Evolutionary conservation across 1,140 invertebrate genomes (phyloP), one percentile per base, ranked within the genome.

Genomic region (Apis cerana): DNA sequence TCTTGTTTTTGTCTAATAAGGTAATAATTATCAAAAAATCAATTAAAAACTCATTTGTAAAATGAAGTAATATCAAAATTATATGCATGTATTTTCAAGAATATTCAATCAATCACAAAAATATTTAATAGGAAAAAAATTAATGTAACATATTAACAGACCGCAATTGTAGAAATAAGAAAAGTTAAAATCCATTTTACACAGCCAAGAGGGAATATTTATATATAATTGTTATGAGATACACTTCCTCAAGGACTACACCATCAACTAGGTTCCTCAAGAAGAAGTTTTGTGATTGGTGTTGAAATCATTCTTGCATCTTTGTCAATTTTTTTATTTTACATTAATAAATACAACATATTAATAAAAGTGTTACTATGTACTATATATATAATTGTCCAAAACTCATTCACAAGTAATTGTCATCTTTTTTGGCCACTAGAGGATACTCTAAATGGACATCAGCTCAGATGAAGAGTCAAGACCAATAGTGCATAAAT

Each of bases 271-370:
- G 70, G 64, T 75, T 68, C 72, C 23, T 68, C 79, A 62, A 67
- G 80, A 68, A 76, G 80, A 82, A 76, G 80, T 82, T 82, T 82
- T 82, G 80, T 82, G 80, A 82, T 82, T 82, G 80, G 74, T 76
- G 64, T 82, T 82, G 80, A 82, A 82, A 64, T 82, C 74, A 76
- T 82, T 82, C 80, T 82, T 82, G 80, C 74, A 82, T 61, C 56
- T 68, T 21, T 82, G 58, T 76, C 52, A 69, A 59, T 61, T 19
- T 76, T 68, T 68, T 82, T 74, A 54, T 76, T 82, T 75, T n/a
- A 67, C 62, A 48, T 15, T 43, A 76, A 74, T 82, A 68, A 74
- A 61, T n/a, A 52, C 56, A 54, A 59, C 54, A 76, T 12, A 52
- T 27, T 75, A 52, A 58, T 81, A 75, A 81, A 50, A 81, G 54